Conservation (phyloP, 2,888 invertebrate species). For the Aricia artaxerxes region DNA sequence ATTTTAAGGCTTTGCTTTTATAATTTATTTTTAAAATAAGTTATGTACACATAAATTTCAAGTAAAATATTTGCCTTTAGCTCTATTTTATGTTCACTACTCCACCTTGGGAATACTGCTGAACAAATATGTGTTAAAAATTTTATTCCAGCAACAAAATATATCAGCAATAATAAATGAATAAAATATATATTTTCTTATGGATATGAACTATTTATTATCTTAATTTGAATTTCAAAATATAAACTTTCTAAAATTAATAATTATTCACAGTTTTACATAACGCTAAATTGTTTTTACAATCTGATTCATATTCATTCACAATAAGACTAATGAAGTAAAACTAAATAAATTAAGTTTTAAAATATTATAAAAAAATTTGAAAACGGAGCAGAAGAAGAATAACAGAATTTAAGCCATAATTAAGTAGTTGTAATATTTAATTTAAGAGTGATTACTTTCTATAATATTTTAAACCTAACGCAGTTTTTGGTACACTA, state of each 20-base stretch:
- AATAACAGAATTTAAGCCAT: background rate
- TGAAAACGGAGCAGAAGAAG: background rate
- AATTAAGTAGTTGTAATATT: too few relatives aligned
- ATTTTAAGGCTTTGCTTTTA: too few relatives aligned
- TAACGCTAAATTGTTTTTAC: background rate
- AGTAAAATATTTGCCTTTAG: background rate
- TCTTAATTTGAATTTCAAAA: background rate
- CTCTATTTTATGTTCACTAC: background rate
- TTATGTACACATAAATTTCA: background rate
- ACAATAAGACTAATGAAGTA: background rate
- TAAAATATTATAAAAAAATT: background rate
- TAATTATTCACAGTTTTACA: slow-evolving; percentile 1
- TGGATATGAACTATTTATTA: background rate
- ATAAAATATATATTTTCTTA: background rate
- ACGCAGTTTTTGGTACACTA: too few relatives aligned
- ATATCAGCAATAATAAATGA: background rate
- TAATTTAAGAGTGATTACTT: too few relatives aligned
- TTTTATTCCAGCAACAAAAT: slow-evolving; percentile 2
- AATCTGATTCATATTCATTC: slow-evolving; percentile 1
- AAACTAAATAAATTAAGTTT: background rate
- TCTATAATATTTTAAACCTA: too few relatives aligned
- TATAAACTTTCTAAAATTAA: slow-evolving; percentile 13
- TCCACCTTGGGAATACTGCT: slow-evolving; percentile 1
- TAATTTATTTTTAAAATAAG: background rate
- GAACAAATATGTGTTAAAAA: slow-evolving; percentile 1